Evolutionary conservation across 2,888 invertebrate genomes (phyloP), one percentile per base, ranked within the genome.

Genomic region (Helobdella robusta): DNA sequence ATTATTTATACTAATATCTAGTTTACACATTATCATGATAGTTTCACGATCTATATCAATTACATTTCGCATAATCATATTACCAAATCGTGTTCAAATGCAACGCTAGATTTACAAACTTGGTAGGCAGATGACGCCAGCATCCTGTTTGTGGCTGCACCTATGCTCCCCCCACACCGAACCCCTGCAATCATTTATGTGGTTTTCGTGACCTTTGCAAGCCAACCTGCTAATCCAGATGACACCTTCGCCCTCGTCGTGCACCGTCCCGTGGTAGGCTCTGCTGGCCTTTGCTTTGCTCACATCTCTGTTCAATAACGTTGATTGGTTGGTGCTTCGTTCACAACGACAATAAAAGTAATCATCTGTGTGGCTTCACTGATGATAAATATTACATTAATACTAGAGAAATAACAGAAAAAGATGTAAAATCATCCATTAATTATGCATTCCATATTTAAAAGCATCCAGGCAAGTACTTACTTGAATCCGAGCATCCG

Each of bases 121-220:
- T 18, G 58, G 34, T n/a, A 35, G 52, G 67, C 76, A 76, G 8
- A 62, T 61, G 15, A 89, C 82, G 2, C 84, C 85, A 1, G 85
- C 87, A 74, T 89, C 88, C 78, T 89, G 88, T 4, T 20, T 44
- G 74, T 89, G 88, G 67, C 84, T 84, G 75, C 89, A 89, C 75
- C 88, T 87, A 75, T 85, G 83, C 67, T 83, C 82, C 1, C 86
- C 87, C 87, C 87, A 88, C 6, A 83, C 81, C 78, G 83, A 83
- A 73, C 85, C 86, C 4, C 79, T 78, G 74, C 88, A 89, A 34
- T 83, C 79, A 62, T 83, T 82, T 23, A 89, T 72, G 64, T 80
- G 68, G 0, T 32, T 20, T 65, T 78, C 78, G 4, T 84, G 84
- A 15, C 88, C 89, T 11, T 73, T 73, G 73, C 89, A 89, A 65